Evolutionary conservation across 1,140 invertebrate genomes (phyloP), one percentile per base, ranked within the genome.

Genomic region (Cyclargus thomasi): DNA sequence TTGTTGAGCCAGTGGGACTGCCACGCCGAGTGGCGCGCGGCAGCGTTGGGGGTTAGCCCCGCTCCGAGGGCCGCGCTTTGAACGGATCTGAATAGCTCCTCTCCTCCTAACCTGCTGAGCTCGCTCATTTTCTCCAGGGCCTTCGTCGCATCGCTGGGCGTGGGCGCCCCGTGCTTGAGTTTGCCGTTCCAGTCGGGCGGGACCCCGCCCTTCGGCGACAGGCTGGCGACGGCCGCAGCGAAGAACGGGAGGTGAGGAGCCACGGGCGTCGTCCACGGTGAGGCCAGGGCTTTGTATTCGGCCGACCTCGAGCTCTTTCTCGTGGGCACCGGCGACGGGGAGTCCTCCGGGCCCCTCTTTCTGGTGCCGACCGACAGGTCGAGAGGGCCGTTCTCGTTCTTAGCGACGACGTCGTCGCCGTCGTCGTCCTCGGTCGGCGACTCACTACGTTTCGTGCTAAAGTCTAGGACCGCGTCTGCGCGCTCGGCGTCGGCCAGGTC

Each of bases 1-100:
- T 97, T 97, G 82, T 97, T 98, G 2, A 98, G 89, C 97, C 97
- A 98, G 75, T 98, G 97, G 1, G 96, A 97, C 77, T 98, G 97
- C 97, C 97, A 98, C 4, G 97, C 95, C 74, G 95, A 96, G 82
- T 96, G 95, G 8, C 96, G 91, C 18, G 93, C 93, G 35, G 93
- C 93, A 1, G 92, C 90, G 14, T 85, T 83, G 0, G 89, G 90
- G 72, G 73, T 91, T 62, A 77, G 79, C 68, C 79, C 88, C 18
- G 90, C 87, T 4, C 88, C 91, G 78, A 83, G 85, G 77, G 72
- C 87, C 18, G 89, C 91, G 64, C 88, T 90, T 57, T 91, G 91
- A 53, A 94, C 92, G 8, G 93, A 92, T 74, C 94, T 86, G 81
- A 95, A 95, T 11, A 95, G 79, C 77, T 95, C 95, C 69, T 96